Evolutionary conservation across 2,888 invertebrate genomes (phyloP).

Genomic region (Dicyrtoma fusca): DNA sequence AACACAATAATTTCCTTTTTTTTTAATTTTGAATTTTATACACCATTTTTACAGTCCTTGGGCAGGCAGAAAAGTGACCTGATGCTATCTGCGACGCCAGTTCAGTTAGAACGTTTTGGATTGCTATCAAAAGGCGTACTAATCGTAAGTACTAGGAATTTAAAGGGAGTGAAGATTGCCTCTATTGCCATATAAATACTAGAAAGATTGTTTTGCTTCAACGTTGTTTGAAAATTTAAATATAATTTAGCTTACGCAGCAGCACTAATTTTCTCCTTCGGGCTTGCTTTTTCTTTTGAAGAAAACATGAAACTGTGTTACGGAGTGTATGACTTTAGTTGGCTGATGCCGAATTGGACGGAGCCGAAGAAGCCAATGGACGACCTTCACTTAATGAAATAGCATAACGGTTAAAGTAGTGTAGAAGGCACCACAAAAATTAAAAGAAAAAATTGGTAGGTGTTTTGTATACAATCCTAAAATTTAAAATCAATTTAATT

Average conservation of each 20-base stretch:
- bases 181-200: conserved; percentile 45
- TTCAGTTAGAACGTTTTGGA: conserved; percentile 40
- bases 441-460: no score
- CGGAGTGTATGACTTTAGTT: not conserved
- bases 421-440: no score
- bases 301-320: not conserved
- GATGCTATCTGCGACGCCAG: conserved; percentile 38
- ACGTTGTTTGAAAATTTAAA: no score
- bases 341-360: not conserved
- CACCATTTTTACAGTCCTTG: conserved; percentile 29
- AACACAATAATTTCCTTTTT: no score
- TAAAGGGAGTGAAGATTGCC: conserved; percentile 47
- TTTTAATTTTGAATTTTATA: not conserved
- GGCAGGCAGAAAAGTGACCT: conserved; percentile 42
- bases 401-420: no score
- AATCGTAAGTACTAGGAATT: not conserved
- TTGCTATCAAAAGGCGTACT: conserved; percentile 41
- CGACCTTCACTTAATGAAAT: no score
- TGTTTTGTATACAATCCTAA: no score
- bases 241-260: not conserved
- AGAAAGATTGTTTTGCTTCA: conserved; percentile 19
- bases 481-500: no score
- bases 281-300: not conserved
- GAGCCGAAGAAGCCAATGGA: not conserved
- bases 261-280: no score